A percentile compares a stretch with the other conserved stretches of the same genome.
phyloP scores from a whole-genome alignment of 2,797 vertebrate genomes.

The Gallinago nigripennis region DNA sequence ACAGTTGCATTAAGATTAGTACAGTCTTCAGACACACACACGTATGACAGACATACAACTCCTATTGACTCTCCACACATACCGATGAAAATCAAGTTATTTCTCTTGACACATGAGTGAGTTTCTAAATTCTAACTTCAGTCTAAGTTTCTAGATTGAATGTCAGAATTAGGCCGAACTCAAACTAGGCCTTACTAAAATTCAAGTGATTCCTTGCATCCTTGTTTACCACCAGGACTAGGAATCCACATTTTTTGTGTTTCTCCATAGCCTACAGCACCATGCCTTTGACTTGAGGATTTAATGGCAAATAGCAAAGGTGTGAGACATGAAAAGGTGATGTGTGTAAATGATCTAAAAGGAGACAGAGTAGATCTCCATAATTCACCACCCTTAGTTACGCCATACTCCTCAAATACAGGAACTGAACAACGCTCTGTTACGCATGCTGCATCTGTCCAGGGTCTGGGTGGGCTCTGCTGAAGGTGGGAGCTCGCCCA shows the following conservation, averaged over 20 bases:
- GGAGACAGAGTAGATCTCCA: accelerated
- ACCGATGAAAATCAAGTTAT: background rate
- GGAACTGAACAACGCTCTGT: accelerated
- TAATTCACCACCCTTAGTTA: background rate
- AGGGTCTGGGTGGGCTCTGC: background rate
- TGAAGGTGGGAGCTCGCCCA: accelerated
- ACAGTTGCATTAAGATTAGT: background rate
- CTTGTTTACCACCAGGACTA: background rate
- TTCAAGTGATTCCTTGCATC: background rate
- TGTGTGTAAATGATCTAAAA: background rate
- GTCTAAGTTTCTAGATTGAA: background rate
- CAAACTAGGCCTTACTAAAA: background rate
- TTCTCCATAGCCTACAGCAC: background rate
- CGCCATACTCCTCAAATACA: accelerated
- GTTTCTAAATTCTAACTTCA: background rate
- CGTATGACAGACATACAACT: too few relatives aligned
- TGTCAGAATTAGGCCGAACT: background rate
- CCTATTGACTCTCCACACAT: background rate
- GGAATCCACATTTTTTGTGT: background rate
- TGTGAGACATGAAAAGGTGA: background rate
- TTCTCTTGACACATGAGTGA: background rate
- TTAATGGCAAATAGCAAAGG: background rate
- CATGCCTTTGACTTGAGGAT: background rate
- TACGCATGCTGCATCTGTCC: accelerated
- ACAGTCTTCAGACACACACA: background rate